Conservation (phyloP, 2,797 vertebrate species). For the Anguilla marmorata region DNA sequence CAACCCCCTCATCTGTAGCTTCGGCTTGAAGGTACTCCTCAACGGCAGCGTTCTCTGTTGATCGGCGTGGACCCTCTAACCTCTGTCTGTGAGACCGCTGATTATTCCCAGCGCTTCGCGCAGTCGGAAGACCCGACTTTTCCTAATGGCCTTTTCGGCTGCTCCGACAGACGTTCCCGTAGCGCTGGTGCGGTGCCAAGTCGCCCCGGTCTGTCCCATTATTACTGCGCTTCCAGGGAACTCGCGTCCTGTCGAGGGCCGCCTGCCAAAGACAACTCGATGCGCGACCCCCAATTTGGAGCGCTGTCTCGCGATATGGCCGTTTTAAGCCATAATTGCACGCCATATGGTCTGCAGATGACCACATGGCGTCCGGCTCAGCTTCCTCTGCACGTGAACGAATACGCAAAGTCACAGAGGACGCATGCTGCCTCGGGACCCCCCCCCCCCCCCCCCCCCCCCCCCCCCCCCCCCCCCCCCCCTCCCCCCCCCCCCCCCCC, state of each 20-base stretch:
- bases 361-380: neutral
- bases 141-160: constrained; percentile 18
- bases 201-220: neutral
- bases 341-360: constrained; percentile 2
- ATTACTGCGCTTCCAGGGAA: neutral
- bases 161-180: neutral
- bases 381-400: neutral
- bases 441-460: neutral
- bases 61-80: neutral
- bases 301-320: neutral
- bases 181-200: neutral
- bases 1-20: neutral
- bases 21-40: neutral
- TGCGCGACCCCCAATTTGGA: constrained; percentile 3
- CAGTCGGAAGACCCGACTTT: neutral
- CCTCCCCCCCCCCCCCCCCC: too few relatives aligned
- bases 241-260: neutral
- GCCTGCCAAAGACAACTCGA: constrained; percentile 7
- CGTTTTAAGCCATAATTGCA: neutral
- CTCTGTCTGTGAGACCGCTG: neutral
- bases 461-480: neutral
- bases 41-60: neutral
- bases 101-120: neutral
- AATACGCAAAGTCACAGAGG: constrained; percentile 8
- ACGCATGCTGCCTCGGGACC: neutral